A percentile compares a stretch with the other conserved stretches of the same genome.
These are phyloP conservation scores for Athalia cordata DNA, from an alignment of 2,888 invertebrate species.

Conservation along the genomic window DNA sequence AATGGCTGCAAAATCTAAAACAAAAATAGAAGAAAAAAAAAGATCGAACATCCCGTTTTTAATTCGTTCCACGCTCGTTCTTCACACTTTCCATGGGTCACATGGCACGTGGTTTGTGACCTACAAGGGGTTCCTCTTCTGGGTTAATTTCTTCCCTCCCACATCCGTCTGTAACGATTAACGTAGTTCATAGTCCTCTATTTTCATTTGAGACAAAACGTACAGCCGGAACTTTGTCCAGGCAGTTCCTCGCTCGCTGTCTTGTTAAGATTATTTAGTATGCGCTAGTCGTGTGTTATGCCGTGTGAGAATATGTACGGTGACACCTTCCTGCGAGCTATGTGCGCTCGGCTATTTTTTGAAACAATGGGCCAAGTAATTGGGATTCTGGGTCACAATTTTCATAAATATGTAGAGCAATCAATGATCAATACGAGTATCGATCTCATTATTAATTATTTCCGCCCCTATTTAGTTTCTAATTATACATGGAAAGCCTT, in stretches of 20 bases:
- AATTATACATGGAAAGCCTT: not conserved
- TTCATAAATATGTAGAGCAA: constrained; percentile 58
- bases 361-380: constrained; percentile 49
- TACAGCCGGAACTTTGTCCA: constrained; percentile 46
- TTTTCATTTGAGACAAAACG: constrained; percentile 38
- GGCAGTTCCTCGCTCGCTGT: constrained; percentile 20
- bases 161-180: constrained; percentile 47
- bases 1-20: not conserved
- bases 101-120: constrained; percentile 48
- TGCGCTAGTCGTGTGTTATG: constrained; percentile 54
- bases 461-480: not conserved
- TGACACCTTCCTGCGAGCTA: constrained; percentile 41
- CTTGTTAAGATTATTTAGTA: constrained; percentile 40
- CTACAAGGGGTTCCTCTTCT: constrained; percentile 54
- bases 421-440: not conserved
- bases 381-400: constrained; percentile 61
- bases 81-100: constrained; percentile 60
- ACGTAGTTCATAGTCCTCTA: constrained; percentile 41
- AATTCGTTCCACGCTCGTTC: constrained; percentile 61
- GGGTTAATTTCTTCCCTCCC: constrained; percentile 47
- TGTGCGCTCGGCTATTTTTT: constrained; percentile 25
- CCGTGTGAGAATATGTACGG: constrained; percentile 56
- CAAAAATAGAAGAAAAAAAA: not conserved
- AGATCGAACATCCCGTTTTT: constrained; percentile 44
- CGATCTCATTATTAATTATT: not conserved